Base-by-base conservation (phyloP, 2,888 invertebrate genomes). In the Diachrysia chrysitis region DNA sequence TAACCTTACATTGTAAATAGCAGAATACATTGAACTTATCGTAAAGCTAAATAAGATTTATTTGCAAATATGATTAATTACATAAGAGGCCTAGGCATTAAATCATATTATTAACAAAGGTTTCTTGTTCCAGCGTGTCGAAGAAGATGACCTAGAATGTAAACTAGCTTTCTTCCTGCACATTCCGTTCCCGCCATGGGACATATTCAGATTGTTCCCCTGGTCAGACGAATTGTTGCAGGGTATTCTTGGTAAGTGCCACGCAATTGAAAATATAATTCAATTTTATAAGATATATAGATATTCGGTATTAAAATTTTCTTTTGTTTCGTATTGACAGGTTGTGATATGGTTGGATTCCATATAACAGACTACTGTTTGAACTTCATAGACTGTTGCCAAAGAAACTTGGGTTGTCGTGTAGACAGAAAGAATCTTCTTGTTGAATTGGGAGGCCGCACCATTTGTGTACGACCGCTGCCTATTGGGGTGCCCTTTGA, bases 181-280 rank as follows among this genome's bases (percentile, higher is more conserved):
- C 92, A 99, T 99, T 85, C 99, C 99, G 0, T 99, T 99, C 91
- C 98, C 98, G 16, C 97, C 98, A 16, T 99, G 98, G 98, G 99
- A 99, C 86, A 98, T 98, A 79, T 98, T 98, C 91, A 96, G 98
- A 71, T 95, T 98, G 60, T 97, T 99, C 84, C 98, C 98, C 1
- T 98, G 98, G 98, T 97, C 98, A n/a, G 98, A 98, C 91, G 98
- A 98, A 93, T 97, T 99, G 64, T 96, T 99, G 32, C 98, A 98
- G 91, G 99, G 99, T 75, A 97, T 99, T 96, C 96, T 99, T 61
- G 97, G 97, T 96, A 93, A 93, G 91, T 79, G 56, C 54, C 29
- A 54, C 7, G 16, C 2, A 1, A 5, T 19, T 7, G 12, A 12
- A 21, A 9, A 32, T 29, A 32, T 10, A 32, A 32, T 57, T 29